A percentile compares a stretch with the other conserved stretches of the same genome.
Conservation (phyloP, 2,888 invertebrate genomes). For the Cosmopolites sordidus region DNA sequence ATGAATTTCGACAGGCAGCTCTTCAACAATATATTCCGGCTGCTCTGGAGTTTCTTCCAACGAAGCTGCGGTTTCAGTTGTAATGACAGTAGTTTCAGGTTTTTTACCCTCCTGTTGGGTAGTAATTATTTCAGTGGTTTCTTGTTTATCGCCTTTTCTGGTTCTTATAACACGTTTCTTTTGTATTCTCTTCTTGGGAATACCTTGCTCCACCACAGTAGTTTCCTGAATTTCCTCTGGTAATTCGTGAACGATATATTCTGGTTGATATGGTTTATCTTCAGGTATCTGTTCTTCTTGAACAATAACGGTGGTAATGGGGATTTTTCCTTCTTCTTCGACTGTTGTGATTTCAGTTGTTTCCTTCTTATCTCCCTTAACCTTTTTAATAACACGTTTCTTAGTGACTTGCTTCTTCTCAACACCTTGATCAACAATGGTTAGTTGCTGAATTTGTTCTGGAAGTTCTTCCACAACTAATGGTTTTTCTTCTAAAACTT, state of each 20-base stretch:
- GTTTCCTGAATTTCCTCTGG: constrained; percentile 37
- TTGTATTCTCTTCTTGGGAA: constrained; percentile 33
- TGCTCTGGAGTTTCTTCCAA: constrained; percentile 12
- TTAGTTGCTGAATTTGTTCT: constrained; percentile 37
- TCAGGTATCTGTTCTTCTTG: constrained; percentile 35
- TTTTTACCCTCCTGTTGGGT: constrained; percentile 44
- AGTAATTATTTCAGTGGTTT: constrained; percentile 36
- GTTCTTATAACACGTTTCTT: constrained; percentile 44
- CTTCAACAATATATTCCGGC: constrained; percentile 31
- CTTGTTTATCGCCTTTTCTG: constrained; percentile 41
- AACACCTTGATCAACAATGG: constrained; percentile 33
- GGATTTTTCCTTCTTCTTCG: constrained; percentile 43
- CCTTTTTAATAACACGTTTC: constrained; percentile 40
- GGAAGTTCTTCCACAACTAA: constrained; percentile 33
- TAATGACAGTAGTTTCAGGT: constrained; percentile 41
- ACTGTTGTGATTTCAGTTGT: constrained; percentile 37
- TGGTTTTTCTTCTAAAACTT: constrained; percentile 30
- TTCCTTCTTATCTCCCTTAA: constrained; percentile 37
- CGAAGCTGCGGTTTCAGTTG: constrained; percentile 31
- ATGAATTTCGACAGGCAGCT: constrained; percentile 34
- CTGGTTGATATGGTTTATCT: constrained; percentile 12
- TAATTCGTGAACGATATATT: constrained; percentile 27
- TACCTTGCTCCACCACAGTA: constrained; percentile 23
- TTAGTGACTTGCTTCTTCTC: constrained; percentile 36
- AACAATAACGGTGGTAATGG: constrained; percentile 45